Base-by-base conservation (phyloP, 2,888 invertebrate species). In the Pediacus dermestoides region DNA sequence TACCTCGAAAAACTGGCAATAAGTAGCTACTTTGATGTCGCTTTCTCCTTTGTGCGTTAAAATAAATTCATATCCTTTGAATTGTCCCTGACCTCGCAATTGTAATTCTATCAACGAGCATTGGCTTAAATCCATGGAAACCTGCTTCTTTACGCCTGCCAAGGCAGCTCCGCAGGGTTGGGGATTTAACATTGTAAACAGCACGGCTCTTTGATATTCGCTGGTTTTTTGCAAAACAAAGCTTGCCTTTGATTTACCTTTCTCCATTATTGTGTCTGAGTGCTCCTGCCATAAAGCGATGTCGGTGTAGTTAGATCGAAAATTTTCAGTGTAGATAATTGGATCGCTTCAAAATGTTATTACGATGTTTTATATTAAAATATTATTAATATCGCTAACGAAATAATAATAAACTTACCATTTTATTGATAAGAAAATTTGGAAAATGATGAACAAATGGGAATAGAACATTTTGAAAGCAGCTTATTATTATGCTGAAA, bases 141-240 rank as follows among this genome's bases (percentile, higher is more conserved):
- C 58, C 8, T 53, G 39, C 16, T 62, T 66, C 16, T 58, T 55
- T 9, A 67, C 53, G 3, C 71, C 70, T 4, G 70, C 70, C 49
- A 71, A 71, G 10, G 70, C 69, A 7, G 68, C 67, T 10, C 71
- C 71, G 45, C 68, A 68, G 2, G 67, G 63, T 44, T 67, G 69
- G 2, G 69, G 68, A 47, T 71, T 71, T 16, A 72, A 55, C 35
- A 72, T 49, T 1, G 70, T 66, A 50, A 73, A 73, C 18, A 73
- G 56, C 10, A 73, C 57, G 2, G 67, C 72, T 32, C 71, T 52
- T 50, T 67, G 68, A 37, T 66, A 61, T 2, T 56, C 38, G 32
- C 58, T 58, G 2, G 66, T 64, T 46, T 66, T 67, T 40, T 70
- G 70, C 9, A 67, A 36, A 2, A 65, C 66, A 11, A 73, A 46